phyloP scores from a whole-genome alignment of 2,113 vertebrate genomes.

The Leucosticte australis region DNA sequence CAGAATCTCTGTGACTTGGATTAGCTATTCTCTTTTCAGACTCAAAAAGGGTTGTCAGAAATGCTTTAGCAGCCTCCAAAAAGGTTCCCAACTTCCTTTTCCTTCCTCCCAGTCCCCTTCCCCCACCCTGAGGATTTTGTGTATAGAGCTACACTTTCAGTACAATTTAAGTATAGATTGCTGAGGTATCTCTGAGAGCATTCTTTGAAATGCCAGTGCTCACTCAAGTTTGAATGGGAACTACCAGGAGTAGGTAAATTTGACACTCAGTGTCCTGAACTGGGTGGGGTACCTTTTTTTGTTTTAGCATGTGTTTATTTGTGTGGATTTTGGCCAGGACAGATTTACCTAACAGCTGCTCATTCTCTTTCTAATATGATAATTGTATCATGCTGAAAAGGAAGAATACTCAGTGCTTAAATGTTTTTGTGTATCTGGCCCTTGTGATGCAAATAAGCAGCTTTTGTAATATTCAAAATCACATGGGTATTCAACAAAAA shows the following conservation, averaged over 20 bases:
- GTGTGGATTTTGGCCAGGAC: neutral
- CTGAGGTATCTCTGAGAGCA: neutral
- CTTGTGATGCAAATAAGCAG: conserved; percentile 34
- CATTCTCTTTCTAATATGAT: conserved; percentile 10
- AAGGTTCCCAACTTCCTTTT: neutral
- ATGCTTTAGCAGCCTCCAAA: neutral
- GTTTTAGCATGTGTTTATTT: neutral
- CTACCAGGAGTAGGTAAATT: neutral
- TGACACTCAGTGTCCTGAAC: neutral
- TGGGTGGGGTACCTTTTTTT: neutral
- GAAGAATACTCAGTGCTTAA: neutral
- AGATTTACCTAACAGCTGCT: conserved; percentile 22
- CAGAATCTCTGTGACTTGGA: neutral
- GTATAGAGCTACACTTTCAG: neutral
- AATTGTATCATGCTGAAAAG: conserved; percentile 15
- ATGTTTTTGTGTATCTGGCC: neutral
- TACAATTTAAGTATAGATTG: neutral
- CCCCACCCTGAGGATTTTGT: neutral
- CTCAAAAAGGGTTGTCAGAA: neutral
- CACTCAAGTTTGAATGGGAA: neutral
- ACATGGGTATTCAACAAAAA: neutral
- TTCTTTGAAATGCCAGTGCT: neutral
- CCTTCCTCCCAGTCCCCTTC: neutral
- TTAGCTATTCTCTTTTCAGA: neutral
- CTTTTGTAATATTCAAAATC: conserved; percentile 21